Base-by-base conservation (phyloP, 1,140 invertebrate genomes). In the Brachionus asplanchnoidis region DNA sequence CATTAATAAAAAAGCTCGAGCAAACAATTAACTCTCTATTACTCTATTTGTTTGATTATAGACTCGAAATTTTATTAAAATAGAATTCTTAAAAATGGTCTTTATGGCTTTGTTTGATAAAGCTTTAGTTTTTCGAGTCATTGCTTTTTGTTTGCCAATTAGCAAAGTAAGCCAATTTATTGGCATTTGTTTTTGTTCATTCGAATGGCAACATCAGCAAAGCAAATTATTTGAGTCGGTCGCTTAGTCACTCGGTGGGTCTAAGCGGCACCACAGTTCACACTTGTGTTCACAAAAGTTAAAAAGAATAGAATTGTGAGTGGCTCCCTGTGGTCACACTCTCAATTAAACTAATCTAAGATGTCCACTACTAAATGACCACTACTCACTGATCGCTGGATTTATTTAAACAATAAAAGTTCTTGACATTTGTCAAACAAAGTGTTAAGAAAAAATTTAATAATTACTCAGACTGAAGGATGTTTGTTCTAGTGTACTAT, bases 71-170 rank as follows among this genome's bases (percentile, higher is more conserved):
- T 56, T 56, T 56, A 56, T 56, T 56, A 56, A 56, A 56, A 56
- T 56, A 56, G 65, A 68, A 68, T 68, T 68, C 65, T 68, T 68
- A 68, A 68, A 68, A 68, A 68, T 68, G 65, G 65, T 68, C 65
- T 68, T 68, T 68, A 36, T 56, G 53, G 53, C 53, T 68, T 68
- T 68, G 23, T 68, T 68, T 68, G 11, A 28, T 68, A 32, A 4
- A 36, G 20, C 3, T 26, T 28, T 36, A 68, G 9, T 36, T 68
- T 68, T 68, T 68, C 26, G 32, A 68, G 23, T 32, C 65, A 68
- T 56, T 56, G 53, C 53, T 68, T 68, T 68, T 68, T 68, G 26
- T 68, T 68, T 28, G 32, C 65, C 32, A 68, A 68, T 68, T 68
- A 68, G 65, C 32, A 68, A 36, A 36, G 26, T 68, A 17, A 56